Base-by-base conservation (phyloP, 2,113 vertebrate species). In the Pituophis catenifer region DNA sequence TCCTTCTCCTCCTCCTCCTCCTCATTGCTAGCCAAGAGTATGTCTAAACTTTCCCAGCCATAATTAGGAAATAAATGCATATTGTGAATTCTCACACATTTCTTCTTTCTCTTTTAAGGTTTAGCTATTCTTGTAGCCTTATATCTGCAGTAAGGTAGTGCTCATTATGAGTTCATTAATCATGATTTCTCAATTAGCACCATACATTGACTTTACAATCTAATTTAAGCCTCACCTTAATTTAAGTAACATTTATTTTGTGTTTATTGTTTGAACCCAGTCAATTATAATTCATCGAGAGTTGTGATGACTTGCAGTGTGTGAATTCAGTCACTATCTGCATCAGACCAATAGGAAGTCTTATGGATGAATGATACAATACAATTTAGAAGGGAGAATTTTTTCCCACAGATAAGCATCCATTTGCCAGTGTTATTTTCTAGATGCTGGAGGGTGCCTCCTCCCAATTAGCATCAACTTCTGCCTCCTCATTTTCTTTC, bases 401-500 rank as follows among this genome's bases (percentile, higher is more conserved):
- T 12, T 29, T 55, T 12, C 52, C 52, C n/a, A 75, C 59, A 89
- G 12, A 89, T 44, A 92, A 53, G 21, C 8, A 70, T 38, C 59
- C n/a, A 21, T 92, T 92, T 88, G 81, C 7, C 52, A 24, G 50
- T 88, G 52, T 17, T 92, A 38, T 75, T 96, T 94, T 88, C 55
- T 86, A 95, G 38, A 17, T 93, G 13, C 3, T 92, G 11, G 65
- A 11, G 3, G 17, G 17, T 81, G 8, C 33, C 17, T 89, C 86
- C 53, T 95, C 94, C 65, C 90, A 86, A 62, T 91, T 59, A 6
- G 59, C 24, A 23, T 0, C 88, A 50, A 90, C 85, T 93, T 12
- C 12, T 5, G 10, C 91, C 93, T 95, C 58, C 10, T 92, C 85
- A 89, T 95, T 95, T 95, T 90, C 0, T 57, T 54, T 93, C 89